These are phyloP conservation scores for Petrolisthes cinctipes DNA, from an alignment of 2,888 invertebrate species.

Conservation along the genomic window DNA sequence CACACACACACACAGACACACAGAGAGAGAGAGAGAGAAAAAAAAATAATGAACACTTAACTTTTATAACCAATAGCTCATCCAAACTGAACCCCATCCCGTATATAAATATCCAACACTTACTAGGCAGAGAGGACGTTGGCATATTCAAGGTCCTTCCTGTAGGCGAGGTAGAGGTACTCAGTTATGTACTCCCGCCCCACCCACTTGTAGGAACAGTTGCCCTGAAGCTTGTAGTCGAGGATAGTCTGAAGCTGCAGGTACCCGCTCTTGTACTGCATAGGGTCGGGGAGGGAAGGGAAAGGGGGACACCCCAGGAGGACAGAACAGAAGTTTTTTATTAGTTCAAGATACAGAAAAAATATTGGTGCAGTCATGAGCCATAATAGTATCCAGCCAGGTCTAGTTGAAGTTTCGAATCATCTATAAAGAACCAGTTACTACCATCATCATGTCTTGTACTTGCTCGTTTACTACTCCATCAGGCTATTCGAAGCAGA, in stretches of 20 bases:
- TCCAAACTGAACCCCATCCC: too few relatives aligned
- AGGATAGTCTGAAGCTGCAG: background rate
- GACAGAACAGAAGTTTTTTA: background rate
- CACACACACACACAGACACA: slow-evolving; percentile 3
- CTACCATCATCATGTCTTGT: background rate
- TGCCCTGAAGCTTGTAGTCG: slow-evolving; percentile 3
- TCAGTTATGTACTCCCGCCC: slow-evolving; percentile 27
- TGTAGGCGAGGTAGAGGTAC: slow-evolving; percentile 31
- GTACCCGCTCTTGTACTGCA: slow-evolving; percentile 21
- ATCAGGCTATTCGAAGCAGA: background rate
- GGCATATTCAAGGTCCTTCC: slow-evolving; percentile 34
- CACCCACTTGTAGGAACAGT: slow-evolving; percentile 42
- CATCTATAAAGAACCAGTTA: background rate
- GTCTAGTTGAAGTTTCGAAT: too few relatives aligned
- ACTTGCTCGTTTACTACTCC: background rate
- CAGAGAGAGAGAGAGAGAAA: background rate
- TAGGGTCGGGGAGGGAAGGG: background rate
- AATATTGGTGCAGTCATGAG: background rate
- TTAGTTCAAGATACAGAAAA: background rate
- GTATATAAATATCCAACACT: background rate
- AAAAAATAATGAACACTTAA: too few relatives aligned
- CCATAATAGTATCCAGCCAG: too few relatives aligned
- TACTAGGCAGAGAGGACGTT: slow-evolving; percentile 25
- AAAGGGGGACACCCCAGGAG: background rate
- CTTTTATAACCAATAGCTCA: too few relatives aligned